phyloP scores from a whole-genome alignment of 2,113 vertebrate species.

The Leptosomus discolor region DNA sequence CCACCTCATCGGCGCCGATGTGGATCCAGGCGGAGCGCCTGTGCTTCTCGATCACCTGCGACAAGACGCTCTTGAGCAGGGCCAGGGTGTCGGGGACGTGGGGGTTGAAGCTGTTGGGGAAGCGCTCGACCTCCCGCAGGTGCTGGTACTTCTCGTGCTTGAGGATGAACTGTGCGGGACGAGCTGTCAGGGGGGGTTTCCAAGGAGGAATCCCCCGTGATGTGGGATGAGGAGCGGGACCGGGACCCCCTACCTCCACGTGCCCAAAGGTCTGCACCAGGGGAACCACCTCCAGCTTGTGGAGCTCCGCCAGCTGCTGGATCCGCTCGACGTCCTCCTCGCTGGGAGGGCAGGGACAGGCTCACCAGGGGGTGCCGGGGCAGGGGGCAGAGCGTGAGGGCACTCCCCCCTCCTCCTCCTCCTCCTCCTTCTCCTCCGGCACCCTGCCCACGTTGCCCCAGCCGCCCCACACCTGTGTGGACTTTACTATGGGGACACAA shows the following conservation, averaged over 20 bases:
- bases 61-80: slow-evolving; percentile 69
- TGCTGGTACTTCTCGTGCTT: slow-evolving; percentile 75
- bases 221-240: rapidly evolving
- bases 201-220: not conserved
- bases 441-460: not conserved
- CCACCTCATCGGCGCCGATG: slow-evolving; percentile 74
- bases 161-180: slow-evolving; percentile 70
- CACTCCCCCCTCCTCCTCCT: not conserved
- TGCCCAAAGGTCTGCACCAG: slow-evolving; percentile 83
- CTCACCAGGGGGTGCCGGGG: not conserved
- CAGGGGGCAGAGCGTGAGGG: not conserved
- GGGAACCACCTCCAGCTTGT: slow-evolving; percentile 77
- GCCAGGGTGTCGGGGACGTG: slow-evolving; percentile 52
- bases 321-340: slow-evolving; percentile 72
- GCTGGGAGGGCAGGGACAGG: slow-evolving; percentile 53
- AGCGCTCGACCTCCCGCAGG: slow-evolving; percentile 74
- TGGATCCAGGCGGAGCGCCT: slow-evolving; percentile 68
- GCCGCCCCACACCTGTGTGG: not conserved
- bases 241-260: slow-evolving; percentile 66
- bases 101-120: slow-evolving; percentile 82
- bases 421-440: not conserved
- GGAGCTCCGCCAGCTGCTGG: slow-evolving; percentile 64
- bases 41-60: slow-evolving; percentile 75
- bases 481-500: not conserved
- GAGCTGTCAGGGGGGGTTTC: not conserved